Evolutionary conservation across 2,113 vertebrate species (phyloP).

Genomic region (Pycnonotus jocosus): DNA sequence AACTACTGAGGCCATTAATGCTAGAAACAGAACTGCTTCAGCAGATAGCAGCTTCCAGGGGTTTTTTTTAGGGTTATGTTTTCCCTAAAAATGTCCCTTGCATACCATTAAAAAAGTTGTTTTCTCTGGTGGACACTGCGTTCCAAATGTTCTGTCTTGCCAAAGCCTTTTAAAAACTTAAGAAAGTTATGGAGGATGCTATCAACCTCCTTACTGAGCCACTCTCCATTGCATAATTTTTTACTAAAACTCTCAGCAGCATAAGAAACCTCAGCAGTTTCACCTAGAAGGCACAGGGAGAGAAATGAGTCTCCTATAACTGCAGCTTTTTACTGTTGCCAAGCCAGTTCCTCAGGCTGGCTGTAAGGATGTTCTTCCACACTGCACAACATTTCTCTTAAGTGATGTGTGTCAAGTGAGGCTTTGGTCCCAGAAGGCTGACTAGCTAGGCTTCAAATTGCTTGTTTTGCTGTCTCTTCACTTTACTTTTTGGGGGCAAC

Average conservation of each 20-base stretch:
- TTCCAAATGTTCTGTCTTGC: conserved; percentile 11
- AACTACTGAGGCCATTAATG: not conserved
- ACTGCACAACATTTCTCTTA: conserved; percentile 43
- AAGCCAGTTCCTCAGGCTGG: conserved; percentile 40
- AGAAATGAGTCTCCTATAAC: conserved; percentile 38
- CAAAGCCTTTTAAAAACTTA: not conserved
- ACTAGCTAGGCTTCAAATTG: conserved; percentile 28
- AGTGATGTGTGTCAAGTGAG: conserved; percentile 35
- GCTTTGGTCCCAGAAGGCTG: conserved; percentile 34
- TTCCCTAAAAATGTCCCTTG: conserved; percentile 2
- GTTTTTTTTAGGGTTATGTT: not conserved
- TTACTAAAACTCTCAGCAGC: conserved; percentile 16
- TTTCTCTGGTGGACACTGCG: not conserved
- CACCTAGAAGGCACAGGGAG: conserved; percentile 30
- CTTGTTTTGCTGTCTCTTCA: conserved; percentile 15
- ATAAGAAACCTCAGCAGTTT: conserved; percentile 30
- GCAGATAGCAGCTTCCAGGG: not conserved
- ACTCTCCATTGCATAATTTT: not conserved
- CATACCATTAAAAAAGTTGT: not conserved
- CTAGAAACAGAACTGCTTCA: not conserved
- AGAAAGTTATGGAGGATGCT: not conserved
- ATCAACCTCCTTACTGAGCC: not conserved
- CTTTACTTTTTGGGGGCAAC: conserved; percentile 25
- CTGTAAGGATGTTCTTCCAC: conserved; percentile 45
- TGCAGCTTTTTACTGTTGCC: conserved; percentile 54